Percentiles rank a stretch among this genome's conserved stretches.
Conservation (phyloP, 2,797 vertebrate genomes). For the Nasua narica region DNA sequence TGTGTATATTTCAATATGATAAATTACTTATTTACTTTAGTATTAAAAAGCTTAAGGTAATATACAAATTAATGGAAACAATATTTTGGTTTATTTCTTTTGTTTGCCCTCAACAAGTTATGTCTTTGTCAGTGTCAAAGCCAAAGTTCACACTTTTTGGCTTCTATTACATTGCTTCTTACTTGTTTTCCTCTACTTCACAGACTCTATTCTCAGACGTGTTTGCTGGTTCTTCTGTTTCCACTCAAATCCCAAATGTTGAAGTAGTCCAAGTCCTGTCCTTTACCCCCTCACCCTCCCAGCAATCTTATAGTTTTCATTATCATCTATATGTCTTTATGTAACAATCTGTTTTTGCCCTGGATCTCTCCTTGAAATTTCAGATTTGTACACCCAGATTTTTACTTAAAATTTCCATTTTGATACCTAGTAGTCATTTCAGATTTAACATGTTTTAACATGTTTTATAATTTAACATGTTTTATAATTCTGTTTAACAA, state of each 20-base stretch:
- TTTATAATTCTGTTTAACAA: no score
- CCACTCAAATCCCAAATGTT: neutral
- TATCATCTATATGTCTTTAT: neutral
- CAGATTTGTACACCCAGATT: neutral
- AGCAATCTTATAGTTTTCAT: neutral
- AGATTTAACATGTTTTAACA: no score
- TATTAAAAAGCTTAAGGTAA: neutral
- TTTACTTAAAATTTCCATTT: neutral
- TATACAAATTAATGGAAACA: neutral
- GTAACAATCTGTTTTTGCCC: neutral
- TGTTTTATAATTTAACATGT: no score
- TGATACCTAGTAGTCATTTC: neutral
- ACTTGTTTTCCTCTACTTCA: neutral
- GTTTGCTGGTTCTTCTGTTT: neutral
- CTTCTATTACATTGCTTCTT: neutral
- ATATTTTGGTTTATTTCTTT: neutral
- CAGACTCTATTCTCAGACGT: neutral
- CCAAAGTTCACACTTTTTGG: neutral
- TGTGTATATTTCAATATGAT: neutral
- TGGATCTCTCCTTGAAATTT: neutral
- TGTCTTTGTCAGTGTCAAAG: neutral
- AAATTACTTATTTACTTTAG: neutral
- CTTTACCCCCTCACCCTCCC: neutral
- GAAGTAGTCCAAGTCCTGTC: fast-evolving
- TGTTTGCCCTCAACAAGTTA: neutral